Base-by-base conservation (phyloP, 2,888 invertebrate genomes). In the Caenorhabditis drosophilae region DNA sequence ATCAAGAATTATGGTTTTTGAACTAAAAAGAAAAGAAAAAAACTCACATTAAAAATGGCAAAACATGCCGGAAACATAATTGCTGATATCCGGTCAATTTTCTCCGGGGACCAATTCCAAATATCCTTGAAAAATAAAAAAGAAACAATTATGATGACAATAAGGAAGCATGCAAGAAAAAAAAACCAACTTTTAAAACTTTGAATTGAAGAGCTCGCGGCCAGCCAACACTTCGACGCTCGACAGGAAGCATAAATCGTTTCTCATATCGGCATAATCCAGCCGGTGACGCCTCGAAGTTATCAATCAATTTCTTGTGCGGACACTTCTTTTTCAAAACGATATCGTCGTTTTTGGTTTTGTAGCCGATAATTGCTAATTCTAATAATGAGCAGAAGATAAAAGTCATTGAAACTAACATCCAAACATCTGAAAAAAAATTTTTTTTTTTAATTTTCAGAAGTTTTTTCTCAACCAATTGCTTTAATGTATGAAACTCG, bases 401-500 rank as follows among this genome's bases (percentile, higher is more conserved):
- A 76, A 76, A 82, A 47, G 71, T 79, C 83, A 78, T 84, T 57
- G 73, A 80, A 48, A 57, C 82, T 40, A 77, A 78, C 84, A 76
- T 83, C 81, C 76, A 84, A 49, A 72, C 84, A 60, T 83, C 82
- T 74, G 46, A 55, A 72, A 38, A n/a, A n/a, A n/a, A n/a, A n/a
- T n/a, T n/a, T n/a, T n/a, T n/a, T n/a, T n/a, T n/a, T n/a, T n/a
- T n/a, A n/a, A n/a, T n/a, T n/a, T n/a, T n/a, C n/a, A n/a, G n/a
- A n/a, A n/a, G n/a, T n/a, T n/a, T n/a, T n/a, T n/a, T n/a, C n/a
- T n/a, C n/a, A n/a, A 77, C 75, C 76, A 22, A 82, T 82, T 1
- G 81, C 83, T 60, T 82, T 83, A 23, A 83, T 77, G 53, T 83
- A 82, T n/a, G 78, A 79, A 22, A 82, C 82, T 26, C 81, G 55